Base-by-base conservation (phyloP, 2,888 invertebrate species). In the Phyllotreta cruciferae region DNA sequence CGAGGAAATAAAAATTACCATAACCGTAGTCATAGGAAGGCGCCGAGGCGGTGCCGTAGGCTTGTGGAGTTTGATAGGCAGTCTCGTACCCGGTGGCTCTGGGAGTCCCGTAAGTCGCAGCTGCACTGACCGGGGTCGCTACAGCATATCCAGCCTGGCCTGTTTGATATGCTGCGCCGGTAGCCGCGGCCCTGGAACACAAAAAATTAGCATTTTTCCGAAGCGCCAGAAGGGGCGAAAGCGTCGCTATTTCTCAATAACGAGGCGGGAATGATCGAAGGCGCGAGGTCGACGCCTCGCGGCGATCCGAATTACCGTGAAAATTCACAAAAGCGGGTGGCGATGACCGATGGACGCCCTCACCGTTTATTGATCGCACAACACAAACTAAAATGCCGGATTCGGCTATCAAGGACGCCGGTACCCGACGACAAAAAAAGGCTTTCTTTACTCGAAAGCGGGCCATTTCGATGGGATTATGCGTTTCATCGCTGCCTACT, bases 141-240 rank as follows among this genome's bases (percentile, higher is more conserved):
- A 91, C 92, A 70, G 91, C 92, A 84, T 93, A 93, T 70, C 92
- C 92, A 56, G 92, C 88, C 80, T 93, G 93, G 24, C 91, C 90
- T 35, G 92, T 88, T 73, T 89, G 90, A 82, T 94, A 94, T 35
- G 92, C 91, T 56, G 92, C 90, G 69, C 92, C 90, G 70, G 91
- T 89, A 58, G 91, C 89, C 62, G 91, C 86, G 70, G 81, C 81
- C 71, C 88, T 88, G 68, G 64, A 82, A 80, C 70, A 24, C 24
- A 24, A 24, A 24, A 24, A 24, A 24, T 24, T 24, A 3, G 24
- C 24, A 24, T 24, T 24, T 24, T 24, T 24, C 24, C 24, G 24
- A 24, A 4, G 2, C 2, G 4, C 4, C 24, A 4, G 24, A 24
- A 1, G 24, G 24, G 4, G 1, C 24, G 24, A 24, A 24, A 24